A percentile compares a stretch with the other conserved stretches of the same genome.
Conservation (phyloP, 2,797 vertebrate genomes). For the Coilia nasus region DNA sequence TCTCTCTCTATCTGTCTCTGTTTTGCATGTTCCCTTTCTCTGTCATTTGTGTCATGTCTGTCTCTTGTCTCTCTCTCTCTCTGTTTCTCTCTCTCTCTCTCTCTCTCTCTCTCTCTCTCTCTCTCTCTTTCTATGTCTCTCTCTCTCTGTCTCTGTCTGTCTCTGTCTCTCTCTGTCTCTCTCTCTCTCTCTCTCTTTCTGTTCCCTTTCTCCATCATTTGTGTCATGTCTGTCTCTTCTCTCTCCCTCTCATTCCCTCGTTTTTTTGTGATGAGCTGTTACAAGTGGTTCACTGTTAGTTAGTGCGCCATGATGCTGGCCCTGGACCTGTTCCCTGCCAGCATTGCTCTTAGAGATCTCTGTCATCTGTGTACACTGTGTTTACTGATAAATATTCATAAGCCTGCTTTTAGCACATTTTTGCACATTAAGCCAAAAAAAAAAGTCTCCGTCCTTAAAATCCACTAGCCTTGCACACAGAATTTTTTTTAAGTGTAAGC, state of each 20-base stretch:
- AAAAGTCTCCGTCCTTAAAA: not conserved
- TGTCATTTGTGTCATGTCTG: too few species aligned
- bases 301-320: not conserved
- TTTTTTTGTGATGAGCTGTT: not conserved
- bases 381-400: constrained; percentile 50
- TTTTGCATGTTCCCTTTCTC: too few species aligned
- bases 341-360: constrained; percentile 13
- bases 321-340: constrained; percentile 8
- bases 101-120: too few species aligned
- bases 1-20: too few species aligned
- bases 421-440: constrained; percentile 1
- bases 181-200: too few species aligned
- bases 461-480: not conserved
- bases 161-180: too few species aligned
- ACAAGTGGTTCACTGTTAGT: constrained; percentile 3
- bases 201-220: too few species aligned
- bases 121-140: too few species aligned
- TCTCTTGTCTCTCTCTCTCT: too few species aligned
- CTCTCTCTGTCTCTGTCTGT: too few species aligned
- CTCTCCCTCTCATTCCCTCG: not conserved
- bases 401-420: constrained; percentile 30
- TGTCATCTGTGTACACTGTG: constrained; percentile 35
- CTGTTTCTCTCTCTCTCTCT: not conserved
- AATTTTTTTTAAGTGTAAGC: too few species aligned
- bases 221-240: not conserved